A percentile compares a stretch with the other conserved stretches of the same genome.
Evolutionary conservation across 1,140 invertebrate species (phyloP).

Genomic region (Monochamus saltuarius): DNA sequence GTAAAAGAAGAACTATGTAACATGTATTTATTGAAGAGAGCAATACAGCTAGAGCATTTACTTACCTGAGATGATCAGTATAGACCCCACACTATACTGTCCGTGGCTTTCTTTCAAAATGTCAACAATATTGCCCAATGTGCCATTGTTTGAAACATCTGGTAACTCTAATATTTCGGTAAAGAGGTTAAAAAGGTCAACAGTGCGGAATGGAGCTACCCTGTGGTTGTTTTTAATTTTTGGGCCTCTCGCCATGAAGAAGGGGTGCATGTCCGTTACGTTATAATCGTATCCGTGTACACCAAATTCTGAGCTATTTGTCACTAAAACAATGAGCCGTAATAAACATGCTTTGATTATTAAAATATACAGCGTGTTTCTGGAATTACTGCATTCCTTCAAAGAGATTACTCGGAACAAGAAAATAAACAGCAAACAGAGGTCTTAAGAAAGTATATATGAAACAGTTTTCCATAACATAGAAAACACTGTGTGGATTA

Average conservation of each 20-base stretch:
- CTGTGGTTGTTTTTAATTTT: constrained; percentile 58
- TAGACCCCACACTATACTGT: constrained; percentile 30
- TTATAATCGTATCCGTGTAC: constrained; percentile 70
- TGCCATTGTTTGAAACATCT: constrained; percentile 43
- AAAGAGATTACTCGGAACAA: too few species aligned
- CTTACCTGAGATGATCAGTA: constrained; percentile 41
- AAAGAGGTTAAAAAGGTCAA: constrained; percentile 70
- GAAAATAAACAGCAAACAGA: constrained; percentile 2
- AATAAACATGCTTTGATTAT: too few species aligned
- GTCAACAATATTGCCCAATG: constrained; percentile 31
- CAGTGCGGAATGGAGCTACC: constrained; percentile 60
- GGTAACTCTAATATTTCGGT: constrained; percentile 61
- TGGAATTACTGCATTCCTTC: too few species aligned
- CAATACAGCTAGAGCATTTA: neutral
- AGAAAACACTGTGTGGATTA: too few species aligned
- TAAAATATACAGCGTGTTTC: too few species aligned
- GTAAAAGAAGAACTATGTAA: too few species aligned
- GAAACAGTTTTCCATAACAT: too few species aligned
- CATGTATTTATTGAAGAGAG: too few species aligned
- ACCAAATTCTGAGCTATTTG: constrained; percentile 58
- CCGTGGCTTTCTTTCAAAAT: constrained; percentile 25
- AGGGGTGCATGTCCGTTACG: constrained; percentile 62
- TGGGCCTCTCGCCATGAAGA: constrained; percentile 70
- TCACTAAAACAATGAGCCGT: constrained; percentile 55
- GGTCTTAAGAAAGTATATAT: too few species aligned